Base-by-base conservation (phyloP, 23 tunicate genomes). In the Ascidia mentula region DNA sequence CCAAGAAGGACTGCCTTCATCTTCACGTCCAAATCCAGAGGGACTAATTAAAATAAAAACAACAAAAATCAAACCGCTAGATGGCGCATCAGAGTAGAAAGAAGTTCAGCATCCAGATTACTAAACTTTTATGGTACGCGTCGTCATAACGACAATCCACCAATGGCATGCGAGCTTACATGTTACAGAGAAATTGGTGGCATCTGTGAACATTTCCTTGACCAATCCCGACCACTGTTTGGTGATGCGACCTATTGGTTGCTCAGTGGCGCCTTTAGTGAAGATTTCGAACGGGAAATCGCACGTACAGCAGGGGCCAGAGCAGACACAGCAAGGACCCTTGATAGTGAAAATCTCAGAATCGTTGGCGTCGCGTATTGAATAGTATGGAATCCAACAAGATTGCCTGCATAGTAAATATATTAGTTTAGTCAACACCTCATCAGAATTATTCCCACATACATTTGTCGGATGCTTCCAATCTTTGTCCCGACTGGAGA, bases 311-410 rank as follows among this genome's bases (percentile, higher is more conserved):
- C 98, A 93, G 4, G 89, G 89, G 0, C 98, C 98, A 36, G 81
- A 79, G 72, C 98, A 93, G n/a, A 93, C 83, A 73, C 98, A 93
- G 72, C 93, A 88, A 3, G 98, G 98, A 3, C 98, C 98, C 60
- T 93, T 80, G 76, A 93, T 93, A 12, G 75, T 76, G 79, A 93
- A 88, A 26, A 93, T 72, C 34, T 76, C 30, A 12, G 88, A 39
- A 18, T 82, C 86, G 38, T 70, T 76, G 5, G 93, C 82, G 70
- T 93, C 91, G 9, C 20, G 72, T 15, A 93, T 74, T 6, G 45
- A 82, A 76, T 88, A 93, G 38, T 84, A 38, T 15, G 98, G 98
- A 42, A 72, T 72, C 98, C 98, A 93, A 40, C 79, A 84, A 0
- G 93, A 93, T 15, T 84, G 84, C 35, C 93, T 88, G 65, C 5